A percentile compares a stretch with the other conserved stretches of the same genome.
These are phyloP conservation scores for Trichonephila clavata DNA, from an alignment of 1,140 invertebrate species.

Conservation along the genomic window DNA sequence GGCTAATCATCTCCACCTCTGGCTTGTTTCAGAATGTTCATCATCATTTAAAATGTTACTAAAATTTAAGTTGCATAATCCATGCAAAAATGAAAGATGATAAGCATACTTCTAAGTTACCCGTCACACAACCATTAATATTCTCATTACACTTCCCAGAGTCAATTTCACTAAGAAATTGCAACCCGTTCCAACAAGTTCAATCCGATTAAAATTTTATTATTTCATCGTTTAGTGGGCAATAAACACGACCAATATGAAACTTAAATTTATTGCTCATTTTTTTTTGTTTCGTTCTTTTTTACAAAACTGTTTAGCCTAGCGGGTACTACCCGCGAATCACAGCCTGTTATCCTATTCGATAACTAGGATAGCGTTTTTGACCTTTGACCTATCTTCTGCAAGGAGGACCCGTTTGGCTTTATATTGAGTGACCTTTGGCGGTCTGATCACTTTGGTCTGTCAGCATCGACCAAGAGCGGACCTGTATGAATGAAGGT, in stretches of 20 bases:
- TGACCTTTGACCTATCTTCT: slow-evolving; percentile 23
- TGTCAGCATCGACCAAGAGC: slow-evolving; percentile 52
- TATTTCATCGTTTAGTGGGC: slow-evolving; percentile 24
- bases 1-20: no score
- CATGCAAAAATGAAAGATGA: no score
- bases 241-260: neutral
- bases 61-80: no score
- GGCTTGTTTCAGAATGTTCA: no score
- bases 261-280: slow-evolving; percentile 53
- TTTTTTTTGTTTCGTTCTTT: slow-evolving; percentile 4
- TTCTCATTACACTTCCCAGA: neutral
- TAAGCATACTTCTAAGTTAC: neutral
- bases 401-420: slow-evolving; percentile 42
- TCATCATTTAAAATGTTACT: no score
- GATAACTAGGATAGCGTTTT: slow-evolving; percentile 59
- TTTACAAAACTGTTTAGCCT: slow-evolving; percentile 15
- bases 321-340: slow-evolving; percentile 47
- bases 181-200: neutral
- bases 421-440: slow-evolving; percentile 47
- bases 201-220: slow-evolving; percentile 35
- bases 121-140: neutral
- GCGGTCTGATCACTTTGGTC: slow-evolving; percentile 21
- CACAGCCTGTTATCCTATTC: slow-evolving; percentile 39
- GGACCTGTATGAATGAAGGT: neutral
- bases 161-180: neutral